These are phyloP conservation scores for Eupithecia pulchellata DNA, from an alignment of 2,888 invertebrate genomes.

Conservation along the genomic window DNA sequence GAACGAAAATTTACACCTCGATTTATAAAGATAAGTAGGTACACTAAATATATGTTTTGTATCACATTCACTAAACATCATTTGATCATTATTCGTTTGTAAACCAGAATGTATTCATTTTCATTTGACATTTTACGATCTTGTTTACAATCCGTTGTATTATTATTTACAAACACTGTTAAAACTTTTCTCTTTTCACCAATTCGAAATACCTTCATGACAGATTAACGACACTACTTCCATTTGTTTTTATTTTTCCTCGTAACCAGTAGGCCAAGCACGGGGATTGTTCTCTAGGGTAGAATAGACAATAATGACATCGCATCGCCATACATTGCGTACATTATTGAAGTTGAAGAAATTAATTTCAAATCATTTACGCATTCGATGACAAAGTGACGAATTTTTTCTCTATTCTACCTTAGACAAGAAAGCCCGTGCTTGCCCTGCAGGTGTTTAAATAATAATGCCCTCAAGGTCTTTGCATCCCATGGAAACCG, in stretches of 20 bases:
- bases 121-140: slow-evolving; percentile 48
- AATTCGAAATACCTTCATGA: slow-evolving; percentile 53
- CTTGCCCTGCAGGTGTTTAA: slow-evolving; percentile 63
- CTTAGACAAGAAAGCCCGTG: no score
- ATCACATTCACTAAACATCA: slow-evolving; percentile 31
- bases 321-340: no score
- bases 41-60: slow-evolving; percentile 17
- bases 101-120: slow-evolving; percentile 43
- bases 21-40: not conserved
- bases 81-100: slow-evolving; percentile 37
- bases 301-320: no score
- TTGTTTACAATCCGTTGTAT: slow-evolving; percentile 55
- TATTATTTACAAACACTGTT: slow-evolving; percentile 60
- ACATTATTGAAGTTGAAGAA: no score
- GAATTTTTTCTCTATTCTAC: no score
- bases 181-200: slow-evolving; percentile 50
- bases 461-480: slow-evolving; percentile 60
- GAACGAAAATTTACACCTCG: no score
- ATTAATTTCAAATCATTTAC: no score
- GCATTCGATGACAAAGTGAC: no score
- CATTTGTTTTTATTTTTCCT: slow-evolving; percentile 45
- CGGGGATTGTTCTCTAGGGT: no score
- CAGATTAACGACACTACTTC: slow-evolving; percentile 54
- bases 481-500: slow-evolving; percentile 46
- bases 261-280: no score